These are phyloP conservation scores for Penaeus japonicus DNA, from an alignment of 1,140 invertebrate genomes.

Conservation along the genomic window DNA sequence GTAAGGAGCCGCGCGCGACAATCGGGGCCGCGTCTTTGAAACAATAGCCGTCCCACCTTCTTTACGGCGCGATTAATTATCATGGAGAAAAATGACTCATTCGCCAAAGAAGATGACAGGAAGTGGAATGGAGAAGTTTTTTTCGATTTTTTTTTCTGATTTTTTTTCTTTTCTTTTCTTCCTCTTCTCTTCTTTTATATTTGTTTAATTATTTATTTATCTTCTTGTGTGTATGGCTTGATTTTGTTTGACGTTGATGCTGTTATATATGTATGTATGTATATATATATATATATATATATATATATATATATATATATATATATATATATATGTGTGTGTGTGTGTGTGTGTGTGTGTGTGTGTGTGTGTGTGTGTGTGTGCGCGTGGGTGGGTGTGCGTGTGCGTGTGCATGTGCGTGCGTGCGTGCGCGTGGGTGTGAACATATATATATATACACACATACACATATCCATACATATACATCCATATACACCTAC, in stretches of 20 bases:
- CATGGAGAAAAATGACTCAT: constrained; percentile 9
- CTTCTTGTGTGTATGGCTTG: too few relatives aligned
- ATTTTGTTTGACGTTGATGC: not conserved
- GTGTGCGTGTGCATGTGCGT: not conserved
- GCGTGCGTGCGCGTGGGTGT: not conserved
- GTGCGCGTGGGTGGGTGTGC: not conserved
- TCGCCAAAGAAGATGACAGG: not conserved
- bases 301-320: not conserved
- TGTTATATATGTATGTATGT: not conserved
- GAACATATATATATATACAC: not conserved
- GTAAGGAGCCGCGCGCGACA: not conserved
- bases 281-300: too few relatives aligned
- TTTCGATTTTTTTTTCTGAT: too few relatives aligned
- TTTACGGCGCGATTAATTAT: constrained; percentile 33
- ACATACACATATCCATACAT: too few relatives aligned
- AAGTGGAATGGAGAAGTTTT: not conserved
- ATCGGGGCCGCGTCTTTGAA: constrained; percentile 20
- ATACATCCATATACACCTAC: too few relatives aligned
- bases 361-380: not conserved
- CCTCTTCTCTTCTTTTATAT: too few relatives aligned
- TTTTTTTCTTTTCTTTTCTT: too few relatives aligned
- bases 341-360: not conserved
- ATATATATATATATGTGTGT: not conserved
- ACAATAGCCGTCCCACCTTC: constrained; percentile 30
- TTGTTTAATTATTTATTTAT: too few relatives aligned